These are phyloP conservation scores for Oscheius myriophilus DNA, from an alignment of 2,888 invertebrate species.

Conservation along the genomic window DNA sequence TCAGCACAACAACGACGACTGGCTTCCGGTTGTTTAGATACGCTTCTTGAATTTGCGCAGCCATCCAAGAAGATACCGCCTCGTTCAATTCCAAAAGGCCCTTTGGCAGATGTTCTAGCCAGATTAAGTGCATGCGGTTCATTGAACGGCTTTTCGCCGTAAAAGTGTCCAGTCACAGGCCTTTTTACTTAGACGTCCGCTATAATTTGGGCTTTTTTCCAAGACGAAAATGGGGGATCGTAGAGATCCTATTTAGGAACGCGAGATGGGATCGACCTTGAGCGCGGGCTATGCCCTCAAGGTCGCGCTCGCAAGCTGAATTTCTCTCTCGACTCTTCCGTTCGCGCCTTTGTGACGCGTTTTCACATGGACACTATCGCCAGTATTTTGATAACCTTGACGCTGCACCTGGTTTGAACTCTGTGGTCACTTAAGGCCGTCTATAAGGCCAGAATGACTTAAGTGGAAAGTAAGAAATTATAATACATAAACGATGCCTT, in stretches of 20 bases:
- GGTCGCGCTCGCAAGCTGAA: conserved; percentile 18
- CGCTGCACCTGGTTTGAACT: conserved; percentile 1
- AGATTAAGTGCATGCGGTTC: too few species aligned
- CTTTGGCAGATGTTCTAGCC: too few species aligned
- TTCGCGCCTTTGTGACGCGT: conserved; percentile 7
- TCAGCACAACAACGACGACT: too few species aligned
- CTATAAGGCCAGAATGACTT: too few species aligned
- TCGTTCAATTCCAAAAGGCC: too few species aligned
- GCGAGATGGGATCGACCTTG: conserved; percentile 26
- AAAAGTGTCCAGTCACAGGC: conserved; percentile 2
- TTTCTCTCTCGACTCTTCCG: conserved; percentile 8
- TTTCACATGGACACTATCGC: conserved; percentile 15
- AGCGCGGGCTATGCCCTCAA: conserved; percentile 19
- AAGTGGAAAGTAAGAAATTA: too few species aligned
- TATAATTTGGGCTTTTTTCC: conserved; percentile 21
- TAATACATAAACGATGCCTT: too few species aligned
- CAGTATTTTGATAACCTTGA: conserved; percentile 29
- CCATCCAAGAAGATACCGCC: too few species aligned
- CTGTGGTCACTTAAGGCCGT: conserved; percentile 8
- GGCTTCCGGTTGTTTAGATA: too few species aligned
- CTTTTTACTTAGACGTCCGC: conserved; percentile 4
- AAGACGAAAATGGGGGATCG: conserved; percentile 6
- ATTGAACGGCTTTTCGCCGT: too few species aligned
- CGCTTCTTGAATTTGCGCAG: too few species aligned
- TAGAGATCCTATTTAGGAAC: conserved; percentile 20